These are phyloP conservation scores for Umimayanthus kanabou DNA, from an alignment of 92 coral and sea anemone genomes.

Conservation along the genomic window DNA sequence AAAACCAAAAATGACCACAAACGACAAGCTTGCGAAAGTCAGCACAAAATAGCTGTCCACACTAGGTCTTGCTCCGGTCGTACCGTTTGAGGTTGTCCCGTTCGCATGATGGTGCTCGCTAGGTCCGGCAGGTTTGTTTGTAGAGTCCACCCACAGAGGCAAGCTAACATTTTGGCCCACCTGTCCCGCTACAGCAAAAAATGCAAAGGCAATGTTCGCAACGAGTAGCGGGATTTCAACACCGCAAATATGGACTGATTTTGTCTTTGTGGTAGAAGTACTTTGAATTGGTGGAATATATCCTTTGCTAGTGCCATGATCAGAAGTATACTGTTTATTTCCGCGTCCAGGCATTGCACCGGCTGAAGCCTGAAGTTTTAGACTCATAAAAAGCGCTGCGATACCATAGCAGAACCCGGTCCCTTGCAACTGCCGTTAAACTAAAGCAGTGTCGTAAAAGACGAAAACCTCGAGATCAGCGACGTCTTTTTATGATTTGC, in stretches of 20 bases:
- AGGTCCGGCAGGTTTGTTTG: slow-evolving; percentile 30
- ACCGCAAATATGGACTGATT: slow-evolving; percentile 52
- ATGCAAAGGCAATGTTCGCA: slow-evolving; percentile 72
- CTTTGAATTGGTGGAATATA: too few species aligned
- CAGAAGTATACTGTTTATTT: too few species aligned
- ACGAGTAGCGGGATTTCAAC: slow-evolving; percentile 48
- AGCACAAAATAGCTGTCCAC: slow-evolving; percentile 82
- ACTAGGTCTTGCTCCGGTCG: not conserved
- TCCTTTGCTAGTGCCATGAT: too few species aligned
- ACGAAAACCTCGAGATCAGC: too few species aligned
- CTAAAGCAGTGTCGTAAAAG: too few species aligned
- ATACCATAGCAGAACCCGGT: too few species aligned
- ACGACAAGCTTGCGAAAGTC: slow-evolving; percentile 66
- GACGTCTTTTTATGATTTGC: too few species aligned
- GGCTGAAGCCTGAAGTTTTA: too few species aligned
- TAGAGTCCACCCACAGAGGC: slow-evolving; percentile 87
- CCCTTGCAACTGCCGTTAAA: too few species aligned
- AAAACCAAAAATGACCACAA: slow-evolving; percentile 76
- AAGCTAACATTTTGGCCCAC: slow-evolving; percentile 72
- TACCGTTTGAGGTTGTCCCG: not conserved
- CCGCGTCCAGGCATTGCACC: too few species aligned
- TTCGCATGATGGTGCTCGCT: not conserved
- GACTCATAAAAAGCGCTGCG: too few species aligned
- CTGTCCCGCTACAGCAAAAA: slow-evolving; percentile 63
- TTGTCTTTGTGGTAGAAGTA: not conserved